These are phyloP conservation scores for Amphiprion clarkii DNA, from an alignment of 2,797 vertebrate species.

Conservation along the genomic window DNA sequence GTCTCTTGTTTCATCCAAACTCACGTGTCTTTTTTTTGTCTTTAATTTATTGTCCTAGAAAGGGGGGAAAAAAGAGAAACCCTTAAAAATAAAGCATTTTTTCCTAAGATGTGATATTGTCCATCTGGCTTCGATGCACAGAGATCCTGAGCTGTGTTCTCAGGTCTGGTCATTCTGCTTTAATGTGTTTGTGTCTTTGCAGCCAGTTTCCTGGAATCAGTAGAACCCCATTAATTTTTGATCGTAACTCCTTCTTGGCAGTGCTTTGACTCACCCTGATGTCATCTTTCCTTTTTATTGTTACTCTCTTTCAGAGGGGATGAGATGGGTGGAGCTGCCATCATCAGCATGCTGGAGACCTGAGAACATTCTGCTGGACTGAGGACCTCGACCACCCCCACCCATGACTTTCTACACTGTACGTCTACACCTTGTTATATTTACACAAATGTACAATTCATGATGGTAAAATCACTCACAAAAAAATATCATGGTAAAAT, in stretches of 20 bases:
- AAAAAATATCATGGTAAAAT: not conserved
- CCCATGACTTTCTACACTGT: constrained; percentile 80
- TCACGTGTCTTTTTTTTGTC: not conserved
- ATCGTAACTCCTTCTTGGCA: not conserved
- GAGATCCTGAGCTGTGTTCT: not conserved
- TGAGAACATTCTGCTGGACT: constrained; percentile 50
- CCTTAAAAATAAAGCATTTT: constrained; percentile 36
- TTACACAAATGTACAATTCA: not conserved
- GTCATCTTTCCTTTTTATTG: constrained; percentile 19
- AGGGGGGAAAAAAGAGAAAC: not conserved
- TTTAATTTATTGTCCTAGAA: constrained; percentile 16
- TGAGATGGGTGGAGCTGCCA: constrained; percentile 66
- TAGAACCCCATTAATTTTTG: constrained; percentile 7
- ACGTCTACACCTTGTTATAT: constrained; percentile 44
- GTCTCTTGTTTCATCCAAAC: not conserved
- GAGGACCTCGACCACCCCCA: constrained; percentile 57
- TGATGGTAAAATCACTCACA: not conserved
- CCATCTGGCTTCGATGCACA: not conserved
- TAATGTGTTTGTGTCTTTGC: constrained; percentile 14
- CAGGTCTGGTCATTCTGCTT: not conserved
- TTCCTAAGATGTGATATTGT: constrained; percentile 8
- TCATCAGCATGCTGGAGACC: constrained; percentile 62
- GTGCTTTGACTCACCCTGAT: constrained; percentile 12
- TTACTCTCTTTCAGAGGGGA: constrained; percentile 48
- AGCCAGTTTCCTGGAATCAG: constrained; percentile 4